Evolutionary conservation across 2,888 invertebrate species (phyloP), one percentile per base, ranked within the genome.

Genomic region (Acrocyrtus sp.): DNA sequence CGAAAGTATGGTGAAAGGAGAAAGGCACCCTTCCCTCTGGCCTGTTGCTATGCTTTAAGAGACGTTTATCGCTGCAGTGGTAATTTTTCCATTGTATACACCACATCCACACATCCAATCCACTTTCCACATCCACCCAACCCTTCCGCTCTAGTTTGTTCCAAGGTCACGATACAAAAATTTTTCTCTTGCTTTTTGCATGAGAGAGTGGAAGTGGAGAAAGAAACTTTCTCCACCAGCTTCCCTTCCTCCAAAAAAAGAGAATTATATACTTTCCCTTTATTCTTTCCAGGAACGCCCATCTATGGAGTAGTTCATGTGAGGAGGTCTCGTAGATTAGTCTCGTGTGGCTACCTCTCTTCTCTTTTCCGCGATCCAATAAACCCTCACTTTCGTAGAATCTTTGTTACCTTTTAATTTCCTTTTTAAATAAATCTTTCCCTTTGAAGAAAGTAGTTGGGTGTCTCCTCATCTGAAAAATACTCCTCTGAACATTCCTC

Each of bases 131-230:
- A 34, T 34, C 26, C 41, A 53, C 51, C 62, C 62, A 62, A 51
- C 51, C 62, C 62, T 62, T 62, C 62, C 62, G 50, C 41, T 43
- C 62, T 41, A 34, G 8, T 41, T 50, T 62, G 3, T 26, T 45
- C 27, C n/a, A 58, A 58, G 58, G 58, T 58, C 47, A 47, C n/a
- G 34, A 34, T 5, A 12, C 34, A 8, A 12, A 34, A 12, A 34
- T 34, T 34, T 34, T 5, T 34, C 6, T 5, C 34, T 34, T 34
- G 34, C 6, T 34, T n/a, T n/a, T n/a, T 34, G 34, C 34, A 34
- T 34, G 34, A 34, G 34, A 12, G 34, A 34, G 34, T 12, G 34
- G 34, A 34, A 5, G 34, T 5, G 12, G 34, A 34, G 34, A 12
- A 34, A 34, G 34, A 5, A 12, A 34, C 5, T 34, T 34, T 34